Evolutionary conservation across 2,888 invertebrate species (phyloP).

Genomic region (Diplazon laetatorius): DNA sequence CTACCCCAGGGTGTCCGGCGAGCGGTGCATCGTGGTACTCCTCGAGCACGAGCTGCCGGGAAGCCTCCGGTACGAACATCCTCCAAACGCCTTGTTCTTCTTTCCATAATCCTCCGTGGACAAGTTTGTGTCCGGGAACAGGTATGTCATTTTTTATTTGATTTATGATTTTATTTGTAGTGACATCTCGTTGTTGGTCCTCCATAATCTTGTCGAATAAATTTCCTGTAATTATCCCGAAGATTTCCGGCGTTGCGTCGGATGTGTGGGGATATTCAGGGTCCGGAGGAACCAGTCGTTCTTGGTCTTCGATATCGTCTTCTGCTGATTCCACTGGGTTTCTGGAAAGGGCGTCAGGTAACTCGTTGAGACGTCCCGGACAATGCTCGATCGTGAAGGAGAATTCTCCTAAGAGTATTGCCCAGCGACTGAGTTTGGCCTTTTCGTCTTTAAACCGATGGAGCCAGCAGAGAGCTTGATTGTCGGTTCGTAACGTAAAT

Average conservation of each 20-base stretch:
- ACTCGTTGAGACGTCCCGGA: constrained; percentile 56
- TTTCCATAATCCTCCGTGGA: not conserved
- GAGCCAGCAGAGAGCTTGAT: too few relatives aligned
- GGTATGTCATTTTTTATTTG: too few relatives aligned
- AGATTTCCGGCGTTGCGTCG: too few relatives aligned
- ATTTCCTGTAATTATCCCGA: too few relatives aligned
- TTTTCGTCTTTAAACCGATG: not conserved
- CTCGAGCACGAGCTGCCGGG: not conserved
- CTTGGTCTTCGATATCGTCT: not conserved
- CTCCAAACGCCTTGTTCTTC: not conserved
- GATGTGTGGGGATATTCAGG: too few relatives aligned
- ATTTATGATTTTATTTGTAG: too few relatives aligned
- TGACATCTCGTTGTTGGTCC: too few relatives aligned
- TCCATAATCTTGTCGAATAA: too few relatives aligned
- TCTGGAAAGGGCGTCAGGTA: constrained; percentile 66
- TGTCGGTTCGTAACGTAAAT: too few relatives aligned
- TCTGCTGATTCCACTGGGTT: constrained; percentile 26
- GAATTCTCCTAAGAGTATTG: constrained; percentile 61
- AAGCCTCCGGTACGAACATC: not conserved
- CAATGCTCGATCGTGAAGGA: constrained; percentile 60
- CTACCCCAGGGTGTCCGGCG: constrained; percentile 5
- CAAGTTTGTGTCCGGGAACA: not conserved
- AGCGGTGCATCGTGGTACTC: constrained; percentile 13
- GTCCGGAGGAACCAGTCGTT: not conserved
- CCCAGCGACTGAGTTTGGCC: not conserved